These are phyloP conservation scores for Ormyrus labotus DNA, from an alignment of 2,888 invertebrate genomes.

Conservation along the genomic window DNA sequence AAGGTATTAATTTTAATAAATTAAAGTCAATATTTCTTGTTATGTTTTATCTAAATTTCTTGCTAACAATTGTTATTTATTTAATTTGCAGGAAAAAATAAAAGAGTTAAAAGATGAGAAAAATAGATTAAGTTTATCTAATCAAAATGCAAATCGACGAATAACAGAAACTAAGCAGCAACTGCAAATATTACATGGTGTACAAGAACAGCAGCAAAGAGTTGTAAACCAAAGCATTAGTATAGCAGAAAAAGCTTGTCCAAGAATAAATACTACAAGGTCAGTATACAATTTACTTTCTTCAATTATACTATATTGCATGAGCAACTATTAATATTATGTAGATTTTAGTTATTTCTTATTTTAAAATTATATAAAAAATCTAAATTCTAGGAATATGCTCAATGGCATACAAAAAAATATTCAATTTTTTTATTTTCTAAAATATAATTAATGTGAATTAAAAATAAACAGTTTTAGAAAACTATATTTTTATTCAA, in stretches of 20 bases:
- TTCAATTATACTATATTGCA: no score
- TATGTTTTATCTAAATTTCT: no score
- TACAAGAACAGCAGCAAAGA: constrained; percentile 73
- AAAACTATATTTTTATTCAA: no score
- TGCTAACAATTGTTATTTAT: background rate
- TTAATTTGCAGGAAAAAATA: constrained; percentile 73
- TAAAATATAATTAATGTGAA: no score
- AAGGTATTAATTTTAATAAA: constrained; percentile 58
- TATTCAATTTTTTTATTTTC: no score
- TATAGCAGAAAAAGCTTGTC: constrained; percentile 76
- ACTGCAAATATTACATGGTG: constrained; percentile 63
- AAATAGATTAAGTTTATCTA: constrained; percentile 61
- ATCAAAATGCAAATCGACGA: constrained; percentile 57
- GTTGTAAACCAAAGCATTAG: constrained; percentile 70
- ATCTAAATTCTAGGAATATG: no score
- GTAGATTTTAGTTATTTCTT: no score
- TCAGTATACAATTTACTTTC: constrained; percentile 60
- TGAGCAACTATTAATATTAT: no score
- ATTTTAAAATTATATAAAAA: no score
- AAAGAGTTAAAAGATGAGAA: constrained; percentile 74
- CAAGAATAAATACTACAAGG: constrained; percentile 77
- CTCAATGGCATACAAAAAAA: no score
- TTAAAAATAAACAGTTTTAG: no score
- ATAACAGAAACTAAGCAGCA: constrained; percentile 58
- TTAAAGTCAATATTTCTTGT: background rate